Base-by-base conservation (phyloP, 2,888 invertebrate species). In the Euproctis similis region DNA sequence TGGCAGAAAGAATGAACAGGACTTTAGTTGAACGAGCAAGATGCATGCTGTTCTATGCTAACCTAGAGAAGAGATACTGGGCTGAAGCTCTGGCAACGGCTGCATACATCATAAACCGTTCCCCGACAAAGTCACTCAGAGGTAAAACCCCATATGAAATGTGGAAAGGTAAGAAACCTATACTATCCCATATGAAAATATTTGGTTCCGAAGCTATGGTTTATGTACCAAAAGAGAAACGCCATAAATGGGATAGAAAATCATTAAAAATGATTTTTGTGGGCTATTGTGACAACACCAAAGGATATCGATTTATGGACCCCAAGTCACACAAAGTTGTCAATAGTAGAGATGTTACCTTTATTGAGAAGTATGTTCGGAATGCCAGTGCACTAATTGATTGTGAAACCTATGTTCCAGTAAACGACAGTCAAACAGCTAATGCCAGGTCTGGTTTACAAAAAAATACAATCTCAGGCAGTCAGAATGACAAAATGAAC, bases 11-110 rank as follows among this genome's bases (percentile, higher is more conserved):
- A n/a, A n/a, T n/a, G n/a, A 38, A 40, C 14, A 11, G 36, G 5
- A 31, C 36, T 2, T 14, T 42, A 2, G 25, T 39, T 6, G 34
- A 36, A 25, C 12, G 33, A 17, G 34, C 36, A 17, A 28, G 22
- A 13, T 14, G 14, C 6, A 14, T 14, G 14, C 3, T 14, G 18
- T 18, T 18, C 8, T 3, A 18, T 18, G 18, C 38, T 7, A 4
- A 38, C 3, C 10, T 37, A 8, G 2, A 18, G 8, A 35, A 35
- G 12, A 1, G 4, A n/a, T 30, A 16, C 3, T 40, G 36, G 34
- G 38, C 10, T 3, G 34, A 34, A 23, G 29, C 34, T 5, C 1
- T 26, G 2, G 23, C 22, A 4, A 23, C 29, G 1, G 29, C 29
- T 1, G 29, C 12, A 2, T 35, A 35, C n/a, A 28, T 35, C 3